Conservation (phyloP, 2,888 invertebrate genomes). For the Elaeidobius kamerunicus region DNA sequence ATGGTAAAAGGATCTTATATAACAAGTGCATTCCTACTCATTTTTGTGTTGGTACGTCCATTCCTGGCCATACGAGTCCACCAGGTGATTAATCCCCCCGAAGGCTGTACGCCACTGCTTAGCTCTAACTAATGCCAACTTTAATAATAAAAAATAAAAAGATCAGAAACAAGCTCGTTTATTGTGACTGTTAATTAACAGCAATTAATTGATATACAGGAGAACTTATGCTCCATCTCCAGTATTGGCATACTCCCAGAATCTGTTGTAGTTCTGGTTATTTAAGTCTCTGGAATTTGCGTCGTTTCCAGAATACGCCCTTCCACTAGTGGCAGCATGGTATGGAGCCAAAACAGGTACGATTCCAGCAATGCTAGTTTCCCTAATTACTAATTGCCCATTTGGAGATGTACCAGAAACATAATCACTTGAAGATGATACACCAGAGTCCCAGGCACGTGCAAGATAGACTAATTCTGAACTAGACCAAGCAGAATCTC, state of each 20-base stretch:
- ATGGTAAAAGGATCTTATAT: constrained; percentile 83
- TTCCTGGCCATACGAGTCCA: constrained; percentile 76
- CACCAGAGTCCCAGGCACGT: constrained; percentile 18
- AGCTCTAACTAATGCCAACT: no score
- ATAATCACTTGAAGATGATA: constrained; percentile 11
- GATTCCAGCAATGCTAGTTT: constrained; percentile 16
- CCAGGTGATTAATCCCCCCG: constrained; percentile 60
- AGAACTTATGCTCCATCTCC: constrained; percentile 19
- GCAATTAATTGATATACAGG: no score
- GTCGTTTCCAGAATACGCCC: constrained; percentile 15
- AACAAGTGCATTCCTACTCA: constrained; percentile 70
- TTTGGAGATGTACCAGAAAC: constrained; percentile 22
- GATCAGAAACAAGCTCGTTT: no score
- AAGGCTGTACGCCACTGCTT: no score
- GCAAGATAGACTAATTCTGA: constrained; percentile 10
- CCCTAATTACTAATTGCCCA: constrained; percentile 20
- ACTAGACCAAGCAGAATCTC: constrained; percentile 7
- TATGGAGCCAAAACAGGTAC: constrained; percentile 11
- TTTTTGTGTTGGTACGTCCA: constrained; percentile 74
- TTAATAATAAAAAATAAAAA: no score
- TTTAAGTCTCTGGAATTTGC: constrained; percentile 9
- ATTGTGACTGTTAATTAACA: no score
- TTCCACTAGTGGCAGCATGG: constrained; percentile 16
- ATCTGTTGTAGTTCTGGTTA: constrained; percentile 18
- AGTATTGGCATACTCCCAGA: constrained; percentile 22